Base-by-base conservation (phyloP, 1,140 invertebrate species). In the Papilio polyxenes region DNA sequence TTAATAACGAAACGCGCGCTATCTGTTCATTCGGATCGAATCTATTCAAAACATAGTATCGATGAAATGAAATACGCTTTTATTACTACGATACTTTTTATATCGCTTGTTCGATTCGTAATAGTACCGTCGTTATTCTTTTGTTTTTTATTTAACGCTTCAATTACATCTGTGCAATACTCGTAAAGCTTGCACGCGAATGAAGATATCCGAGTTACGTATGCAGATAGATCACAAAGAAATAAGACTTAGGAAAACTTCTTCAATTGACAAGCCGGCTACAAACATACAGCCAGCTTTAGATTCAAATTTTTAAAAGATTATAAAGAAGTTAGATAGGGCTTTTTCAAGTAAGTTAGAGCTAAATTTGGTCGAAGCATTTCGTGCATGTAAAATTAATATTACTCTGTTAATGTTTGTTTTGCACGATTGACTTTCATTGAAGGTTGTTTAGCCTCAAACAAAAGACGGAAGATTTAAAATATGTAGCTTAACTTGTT, bases 1-100 rank as follows among this genome's bases (percentile, higher is more conserved):
- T 77, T 77, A 77, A 77, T 77, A 77, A 77, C 75, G 75, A 77
- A 77, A 77, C 44, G 75, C 11, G 48, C 20, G 75, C 75, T 77
- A 53, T 77, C 75, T 77, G 75, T 53, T 77, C 75, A 53, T 77
- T 77, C 75, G 75, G 10, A 77, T 77, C 75, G 75, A 53, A 77
- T 77, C 75, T 77, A 77, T 77, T 77, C 75, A 77, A 77, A 77
- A 77, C 75, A 77, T 53, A 77, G 75, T 77, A 77, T 77, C 75
- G 48, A 37, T 53, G 75, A 23, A 77, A 77, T 77, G 75, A 51
- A 76, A 76, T 49, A 76, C 65, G 48, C 44, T 49, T 77, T 75
- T 77, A 53, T 77, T 77, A 77, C 75, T 48, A 5, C 7, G 23
- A 13, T 56, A 20, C 49, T 77, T 77, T 51, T 77, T 31, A 20